These are phyloP conservation scores for Alethe diademata DNA, from an alignment of 2,113 vertebrate species.

Conservation along the genomic window DNA sequence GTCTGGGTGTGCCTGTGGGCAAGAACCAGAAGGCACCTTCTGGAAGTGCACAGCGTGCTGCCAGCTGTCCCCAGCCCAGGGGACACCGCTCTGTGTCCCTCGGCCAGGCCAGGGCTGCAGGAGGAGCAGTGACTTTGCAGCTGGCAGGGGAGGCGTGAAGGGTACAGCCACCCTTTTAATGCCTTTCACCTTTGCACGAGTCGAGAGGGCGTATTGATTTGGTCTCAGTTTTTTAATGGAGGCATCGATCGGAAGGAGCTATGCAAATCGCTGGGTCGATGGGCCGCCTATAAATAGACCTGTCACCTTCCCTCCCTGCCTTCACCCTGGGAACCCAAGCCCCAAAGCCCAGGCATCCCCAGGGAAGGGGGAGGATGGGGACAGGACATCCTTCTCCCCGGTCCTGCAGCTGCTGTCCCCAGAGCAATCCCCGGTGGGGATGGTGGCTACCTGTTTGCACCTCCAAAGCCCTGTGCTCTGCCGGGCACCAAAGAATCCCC, in stretches of 20 bases:
- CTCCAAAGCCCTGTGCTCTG: background rate
- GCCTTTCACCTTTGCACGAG: constrained; percentile 68
- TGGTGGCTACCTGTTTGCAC: background rate
- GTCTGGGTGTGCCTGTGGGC: background rate
- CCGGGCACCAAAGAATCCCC: background rate
- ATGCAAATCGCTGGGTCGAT: constrained; percentile 79
- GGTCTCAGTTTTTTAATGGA: constrained; percentile 82
- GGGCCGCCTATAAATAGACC: constrained; percentile 66
- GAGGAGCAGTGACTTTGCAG: constrained; percentile 73
- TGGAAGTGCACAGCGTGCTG: fast-evolving
- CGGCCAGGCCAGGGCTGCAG: background rate
- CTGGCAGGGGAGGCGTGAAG: constrained; percentile 68
- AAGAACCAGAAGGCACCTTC: background rate
- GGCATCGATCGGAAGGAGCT: constrained; percentile 79
- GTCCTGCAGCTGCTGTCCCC: background rate
- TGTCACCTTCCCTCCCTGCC: constrained; percentile 59
- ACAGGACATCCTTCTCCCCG: background rate
- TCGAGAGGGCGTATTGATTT: constrained; percentile 81
- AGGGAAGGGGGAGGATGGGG: constrained; percentile 1
- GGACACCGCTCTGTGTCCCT: fast-evolving
- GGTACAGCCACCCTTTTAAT: constrained; percentile 60
- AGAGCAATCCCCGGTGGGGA: fast-evolving
- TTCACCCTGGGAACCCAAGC: constrained; percentile 33
- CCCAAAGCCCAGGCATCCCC: background rate
- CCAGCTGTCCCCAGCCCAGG: constrained; percentile 41